Base-by-base conservation (phyloP, 1,140 invertebrate species). In the Drosophila jambulina region DNA sequence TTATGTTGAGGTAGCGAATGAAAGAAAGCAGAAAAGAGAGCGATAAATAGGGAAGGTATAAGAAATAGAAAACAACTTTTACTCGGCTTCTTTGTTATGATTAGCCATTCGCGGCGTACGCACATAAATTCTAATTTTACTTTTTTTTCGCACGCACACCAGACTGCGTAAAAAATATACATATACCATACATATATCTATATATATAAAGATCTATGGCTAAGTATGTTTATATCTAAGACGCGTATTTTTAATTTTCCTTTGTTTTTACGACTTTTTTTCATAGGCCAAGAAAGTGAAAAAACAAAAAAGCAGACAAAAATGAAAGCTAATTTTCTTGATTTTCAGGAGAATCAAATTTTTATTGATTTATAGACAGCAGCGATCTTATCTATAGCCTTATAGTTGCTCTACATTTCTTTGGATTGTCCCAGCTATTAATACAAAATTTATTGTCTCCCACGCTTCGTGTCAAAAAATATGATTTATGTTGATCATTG, bases 111-210 rank as follows among this genome's bases (percentile, higher is more conserved):
- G 84, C 78, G 65, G 46, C 82, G 75, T 86, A 85, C 82, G 82
- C 82, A 86, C 83, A 87, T 78, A 88, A 83, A 88, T 88, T 87
- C 80, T 88, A 87, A 87, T 87, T 87, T 87, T 87, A 88, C 80
- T 88, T 87, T 84, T 84, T 46, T 74, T 69, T 83, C 71, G 78
- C 70, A 80, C 83, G 59, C 83, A 86, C 45, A 82, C 54, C 71
- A 64, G 23, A 62, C 32, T 2, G 3, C 23, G 1, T 54, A 19
- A 23, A 12, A 13, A 0, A 45, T 15, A 25, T 17, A 27, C 19
- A 15, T 19, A 17, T 29, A n/a, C n/a, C n/a, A 46, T 29, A 56
- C 45, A 38, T 15, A 36, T 6, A 19, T 25, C 4, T 29, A 34
- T 25, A 10, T 29, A 57, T 46, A 43, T 21, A 38, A 58, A 40